These are phyloP conservation scores for Butorides virescens DNA, from an alignment of 2,113 vertebrate species.

Conservation along the genomic window DNA sequence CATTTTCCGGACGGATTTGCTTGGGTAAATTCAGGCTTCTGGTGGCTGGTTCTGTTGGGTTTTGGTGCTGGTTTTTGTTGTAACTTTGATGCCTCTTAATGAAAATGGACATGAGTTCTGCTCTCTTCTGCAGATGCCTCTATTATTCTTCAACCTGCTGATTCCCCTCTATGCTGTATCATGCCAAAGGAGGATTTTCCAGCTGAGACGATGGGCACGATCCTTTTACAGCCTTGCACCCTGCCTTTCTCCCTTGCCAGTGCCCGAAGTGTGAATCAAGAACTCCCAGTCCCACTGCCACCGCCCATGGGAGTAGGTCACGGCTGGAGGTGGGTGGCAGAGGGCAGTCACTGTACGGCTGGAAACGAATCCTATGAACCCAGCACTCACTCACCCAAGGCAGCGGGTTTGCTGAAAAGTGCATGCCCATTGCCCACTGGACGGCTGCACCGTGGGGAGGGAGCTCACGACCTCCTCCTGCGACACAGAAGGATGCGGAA, in stretches of 20 bases:
- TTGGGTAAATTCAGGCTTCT: background rate
- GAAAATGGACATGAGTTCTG: background rate
- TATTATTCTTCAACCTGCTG: background rate
- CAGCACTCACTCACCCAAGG: background rate
- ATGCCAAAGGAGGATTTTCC: background rate
- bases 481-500: background rate
- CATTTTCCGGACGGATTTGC: background rate
- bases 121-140: background rate
- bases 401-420: background rate
- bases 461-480: background rate
- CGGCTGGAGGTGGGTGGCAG: background rate
- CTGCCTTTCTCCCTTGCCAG: background rate
- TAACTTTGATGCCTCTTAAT: background rate
- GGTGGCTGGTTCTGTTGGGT: background rate
- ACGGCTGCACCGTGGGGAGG: fast-evolving
- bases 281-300: background rate
- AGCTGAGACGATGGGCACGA: fast-evolving
- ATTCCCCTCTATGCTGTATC: background rate
- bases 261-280: background rate
- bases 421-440: background rate
- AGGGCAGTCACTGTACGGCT: background rate
- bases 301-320: fast-evolving
- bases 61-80: background rate
- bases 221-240: background rate
- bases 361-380: background rate